Evolutionary conservation across 2,888 invertebrate genomes (phyloP).

Genomic region (Plagiodera versicolora): DNA sequence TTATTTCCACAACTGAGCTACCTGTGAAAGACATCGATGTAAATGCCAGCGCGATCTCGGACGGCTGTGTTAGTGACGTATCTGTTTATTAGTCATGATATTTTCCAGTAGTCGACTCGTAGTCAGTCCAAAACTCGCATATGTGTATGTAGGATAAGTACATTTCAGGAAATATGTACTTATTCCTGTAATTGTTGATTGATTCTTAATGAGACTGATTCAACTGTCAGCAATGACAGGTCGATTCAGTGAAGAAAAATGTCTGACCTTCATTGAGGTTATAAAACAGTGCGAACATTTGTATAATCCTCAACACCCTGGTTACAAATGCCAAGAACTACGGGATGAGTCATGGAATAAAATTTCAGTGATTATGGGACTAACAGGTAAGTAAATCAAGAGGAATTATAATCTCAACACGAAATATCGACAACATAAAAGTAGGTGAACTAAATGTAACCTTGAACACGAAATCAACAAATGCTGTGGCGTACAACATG

Average conservation of each 20-base stretch:
- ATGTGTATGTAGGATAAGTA: background rate
- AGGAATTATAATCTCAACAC: too few relatives aligned
- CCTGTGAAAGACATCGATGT: background rate
- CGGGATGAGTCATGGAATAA: conserved; percentile 17
- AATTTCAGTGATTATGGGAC: conserved; percentile 10
- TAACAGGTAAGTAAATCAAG: conserved; percentile 12
- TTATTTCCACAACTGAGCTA: background rate
- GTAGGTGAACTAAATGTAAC: too few relatives aligned
- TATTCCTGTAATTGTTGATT: background rate
- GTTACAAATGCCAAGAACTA: conserved; percentile 15
- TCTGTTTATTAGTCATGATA: too few relatives aligned
- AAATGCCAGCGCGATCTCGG: background rate
- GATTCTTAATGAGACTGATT: background rate
- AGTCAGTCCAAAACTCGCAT: background rate
- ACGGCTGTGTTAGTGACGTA: too few relatives aligned
- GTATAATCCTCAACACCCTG: conserved; percentile 16
- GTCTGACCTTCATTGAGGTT: conserved; percentile 12
- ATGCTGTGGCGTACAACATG: too few relatives aligned
- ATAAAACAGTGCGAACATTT: conserved; percentile 13
- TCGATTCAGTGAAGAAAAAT: conserved; percentile 21
- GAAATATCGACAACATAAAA: too few relatives aligned
- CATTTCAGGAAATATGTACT: background rate
- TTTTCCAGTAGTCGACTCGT: background rate
- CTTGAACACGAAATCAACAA: too few relatives aligned
- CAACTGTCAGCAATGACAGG: conserved; percentile 5